Evolutionary conservation across 2,113 vertebrate species (phyloP).

Genomic region (Myrmophylax atrothorax): DNA sequence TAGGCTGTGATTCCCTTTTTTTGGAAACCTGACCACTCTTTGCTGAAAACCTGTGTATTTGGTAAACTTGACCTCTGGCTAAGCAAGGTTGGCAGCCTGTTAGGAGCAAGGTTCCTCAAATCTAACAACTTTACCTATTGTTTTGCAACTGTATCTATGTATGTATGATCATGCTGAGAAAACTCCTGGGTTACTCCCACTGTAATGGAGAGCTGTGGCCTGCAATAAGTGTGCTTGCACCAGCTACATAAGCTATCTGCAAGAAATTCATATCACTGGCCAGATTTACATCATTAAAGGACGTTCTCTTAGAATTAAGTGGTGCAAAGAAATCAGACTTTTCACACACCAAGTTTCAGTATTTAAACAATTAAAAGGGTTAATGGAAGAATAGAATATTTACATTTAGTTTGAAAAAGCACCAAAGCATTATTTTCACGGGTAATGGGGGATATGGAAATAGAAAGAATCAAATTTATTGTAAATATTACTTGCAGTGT

Average conservation of each 20-base stretch:
- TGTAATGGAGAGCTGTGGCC: background rate
- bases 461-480: background rate
- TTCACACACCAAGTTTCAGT: background rate
- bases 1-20: background rate
- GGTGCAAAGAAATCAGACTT: background rate
- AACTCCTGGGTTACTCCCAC: background rate
- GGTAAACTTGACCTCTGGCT: background rate
- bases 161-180: background rate
- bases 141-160: background rate
- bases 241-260: background rate
- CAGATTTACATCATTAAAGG: background rate
- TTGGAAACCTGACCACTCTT: background rate
- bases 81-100: background rate
- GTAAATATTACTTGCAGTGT: background rate
- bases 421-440: background rate
- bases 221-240: background rate
- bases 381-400: background rate
- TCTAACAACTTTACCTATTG: background rate
- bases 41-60: background rate
- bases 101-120: background rate
- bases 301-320: background rate
- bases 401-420: background rate
- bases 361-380: background rate
- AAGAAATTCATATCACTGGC: background rate
- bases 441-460: background rate